Conservation (phyloP, 2,888 invertebrate genomes). For the Spilarctia lutea region DNA sequence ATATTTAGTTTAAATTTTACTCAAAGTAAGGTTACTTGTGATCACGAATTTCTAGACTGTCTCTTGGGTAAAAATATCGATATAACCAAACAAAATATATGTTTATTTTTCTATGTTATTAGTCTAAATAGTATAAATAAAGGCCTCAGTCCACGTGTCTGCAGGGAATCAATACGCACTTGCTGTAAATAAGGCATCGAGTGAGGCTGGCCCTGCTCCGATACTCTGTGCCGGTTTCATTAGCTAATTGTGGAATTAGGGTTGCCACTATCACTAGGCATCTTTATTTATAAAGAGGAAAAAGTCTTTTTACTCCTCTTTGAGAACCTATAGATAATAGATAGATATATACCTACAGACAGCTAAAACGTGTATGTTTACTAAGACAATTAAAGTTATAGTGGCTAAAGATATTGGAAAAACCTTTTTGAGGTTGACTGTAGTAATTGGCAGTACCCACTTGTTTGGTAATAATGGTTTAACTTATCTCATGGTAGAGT, state of each 20-base stretch:
- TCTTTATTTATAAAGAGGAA: neutral
- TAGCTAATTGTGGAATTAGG: slow-evolving; percentile 42
- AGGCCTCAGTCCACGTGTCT: slow-evolving; percentile 5
- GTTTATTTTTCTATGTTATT: neutral
- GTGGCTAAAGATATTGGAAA: no score
- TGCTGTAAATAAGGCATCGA: slow-evolving; percentile 37
- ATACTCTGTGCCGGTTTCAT: slow-evolving; percentile 42
- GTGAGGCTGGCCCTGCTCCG: slow-evolving; percentile 15
- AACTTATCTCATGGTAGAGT: no score
- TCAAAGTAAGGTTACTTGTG: no score
- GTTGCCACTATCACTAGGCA: neutral
- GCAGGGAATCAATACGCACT: slow-evolving; percentile 29
- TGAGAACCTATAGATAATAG: neutral
- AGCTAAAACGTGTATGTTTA: no score
- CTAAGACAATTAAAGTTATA: no score
- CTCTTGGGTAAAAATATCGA: neutral
- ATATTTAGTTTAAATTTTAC: no score
- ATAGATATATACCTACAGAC: no score
- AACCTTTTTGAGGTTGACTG: no score
- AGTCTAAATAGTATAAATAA: neutral
- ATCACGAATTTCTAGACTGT: neutral
- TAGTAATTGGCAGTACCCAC: no score
- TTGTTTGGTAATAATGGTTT: no score
- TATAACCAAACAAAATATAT: neutral
- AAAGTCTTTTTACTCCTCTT: neutral